Conservation (phyloP, 2,797 vertebrate genomes). For the Gymnothorax javanicus region DNA sequence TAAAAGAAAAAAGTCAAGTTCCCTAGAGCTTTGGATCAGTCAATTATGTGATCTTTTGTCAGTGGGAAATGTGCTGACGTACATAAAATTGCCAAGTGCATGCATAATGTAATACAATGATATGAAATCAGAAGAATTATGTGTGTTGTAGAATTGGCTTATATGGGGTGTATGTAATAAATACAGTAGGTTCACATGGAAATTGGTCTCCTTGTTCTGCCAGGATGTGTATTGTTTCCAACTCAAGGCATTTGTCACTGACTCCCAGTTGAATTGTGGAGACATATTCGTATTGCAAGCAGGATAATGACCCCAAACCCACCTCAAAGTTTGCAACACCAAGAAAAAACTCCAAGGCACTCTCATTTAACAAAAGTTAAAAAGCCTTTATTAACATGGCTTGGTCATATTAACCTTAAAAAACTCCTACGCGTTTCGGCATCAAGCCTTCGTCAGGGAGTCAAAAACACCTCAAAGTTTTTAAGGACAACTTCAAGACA, state of each 20-base stretch:
- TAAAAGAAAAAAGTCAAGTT: background rate
- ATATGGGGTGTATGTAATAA: background rate
- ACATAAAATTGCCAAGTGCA: background rate
- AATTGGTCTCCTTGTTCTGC: constrained; percentile 30
- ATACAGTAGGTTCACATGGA: background rate
- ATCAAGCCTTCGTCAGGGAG: too few relatives aligned
- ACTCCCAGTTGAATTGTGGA: constrained; percentile 2
- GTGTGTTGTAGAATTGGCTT: background rate
- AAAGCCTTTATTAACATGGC: too few relatives aligned
- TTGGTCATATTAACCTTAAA: too few relatives aligned
- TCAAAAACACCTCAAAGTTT: too few relatives aligned
- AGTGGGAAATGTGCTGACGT: background rate
- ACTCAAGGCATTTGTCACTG: constrained; percentile 21
- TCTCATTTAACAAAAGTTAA: too few relatives aligned
- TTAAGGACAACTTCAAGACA: too few relatives aligned
- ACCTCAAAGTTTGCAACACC: too few relatives aligned
- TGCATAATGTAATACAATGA: background rate
- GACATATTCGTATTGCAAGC: too few relatives aligned
- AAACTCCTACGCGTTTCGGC: too few relatives aligned
- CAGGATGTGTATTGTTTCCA: constrained; percentile 7
- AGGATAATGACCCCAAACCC: too few relatives aligned
- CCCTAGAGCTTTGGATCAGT: background rate
- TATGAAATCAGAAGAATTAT: background rate
- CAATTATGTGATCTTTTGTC: background rate
- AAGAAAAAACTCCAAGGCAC: too few relatives aligned